Evolutionary conservation across 2,113 vertebrate genomes (phyloP), one percentile per base, ranked within the genome.

Genomic region (Chrysemys picta): DNA sequence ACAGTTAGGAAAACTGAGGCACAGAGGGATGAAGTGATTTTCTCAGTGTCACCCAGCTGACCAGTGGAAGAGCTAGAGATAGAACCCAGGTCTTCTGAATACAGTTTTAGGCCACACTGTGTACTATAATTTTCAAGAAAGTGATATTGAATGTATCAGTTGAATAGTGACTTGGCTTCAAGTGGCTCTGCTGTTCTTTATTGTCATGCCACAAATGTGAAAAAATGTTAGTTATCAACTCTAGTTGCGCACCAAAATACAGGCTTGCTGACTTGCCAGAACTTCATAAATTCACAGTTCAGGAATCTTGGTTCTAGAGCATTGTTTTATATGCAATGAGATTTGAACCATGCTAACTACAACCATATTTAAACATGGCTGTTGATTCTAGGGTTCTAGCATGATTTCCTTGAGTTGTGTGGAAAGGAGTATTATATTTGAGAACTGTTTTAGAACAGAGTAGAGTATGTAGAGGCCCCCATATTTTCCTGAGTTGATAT

Each of bases 61-160:
- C 35, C 35, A n/a, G 31, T 35, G 62, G 14, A 69, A 35, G 14
- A 69, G 31, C 14, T n/a, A 69, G 62, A 69, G 16, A 19, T 17
- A 79, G 42, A 81, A 27, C 59, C 56, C 72, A 1, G 1, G 1
- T 50, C 7, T 49, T 6, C 16, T 79, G 35, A 0, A 4, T 24
- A 14, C 16, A 54, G 25, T 53, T 81, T 89, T 47, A 59, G 82
- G 29, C 10, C 4, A 10, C 11, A 16, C 9, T 93, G 5, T 38
- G 29, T 81, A 89, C 7, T 47, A 75, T 24, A 29, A 19, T 82
- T 9, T 5, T 79, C 24, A 42, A 38, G 85, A 69, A 57, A 49
- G 11, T 24, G 45, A 22, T 1, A 12, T 84, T 38, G 3, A 27
- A 24, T 65, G 0, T 22, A 2, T 85, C n/a, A 88, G 22, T 16